phyloP scores from a whole-genome alignment of 2,888 invertebrate species.

The Yponomeuta malinellus region DNA sequence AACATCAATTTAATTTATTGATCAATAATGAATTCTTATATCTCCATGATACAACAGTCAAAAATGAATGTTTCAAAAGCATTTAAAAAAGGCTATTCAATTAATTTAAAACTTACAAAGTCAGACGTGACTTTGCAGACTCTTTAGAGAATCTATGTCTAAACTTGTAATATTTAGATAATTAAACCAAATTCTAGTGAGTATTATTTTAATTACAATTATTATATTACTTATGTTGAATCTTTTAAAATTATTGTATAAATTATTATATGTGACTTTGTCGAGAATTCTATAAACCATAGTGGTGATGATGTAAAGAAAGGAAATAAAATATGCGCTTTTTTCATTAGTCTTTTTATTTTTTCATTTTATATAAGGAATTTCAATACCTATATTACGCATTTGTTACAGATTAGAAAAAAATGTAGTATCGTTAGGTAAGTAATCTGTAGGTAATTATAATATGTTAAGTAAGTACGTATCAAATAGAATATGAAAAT shows the following conservation, averaged over 20 bases:
- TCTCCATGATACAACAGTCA: too few species aligned
- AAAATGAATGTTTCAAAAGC: too few species aligned
- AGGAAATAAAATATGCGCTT: conserved; percentile 53
- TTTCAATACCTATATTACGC: too few species aligned
- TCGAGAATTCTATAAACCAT: conserved; percentile 38
- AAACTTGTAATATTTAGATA: conserved; percentile 4
- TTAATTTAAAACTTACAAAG: not conserved
- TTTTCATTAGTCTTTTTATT: conserved; percentile 29
- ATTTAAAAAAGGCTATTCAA: too few species aligned
- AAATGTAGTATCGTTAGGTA: too few species aligned
- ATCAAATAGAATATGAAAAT: too few species aligned
- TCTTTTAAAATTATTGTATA: conserved; percentile 28
- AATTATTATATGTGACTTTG: conserved; percentile 28
- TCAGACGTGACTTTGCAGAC: not conserved
- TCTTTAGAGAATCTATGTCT: not conserved
- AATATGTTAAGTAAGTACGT: too few species aligned
- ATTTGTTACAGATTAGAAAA: too few species aligned
- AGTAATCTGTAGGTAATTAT: too few species aligned
- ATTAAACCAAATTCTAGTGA: not conserved
- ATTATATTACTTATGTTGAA: conserved; percentile 28
- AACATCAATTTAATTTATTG: too few species aligned
- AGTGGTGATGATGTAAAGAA: conserved; percentile 31
- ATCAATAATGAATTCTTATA: too few species aligned
- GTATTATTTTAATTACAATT: not conserved
- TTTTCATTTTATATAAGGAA: not conserved